Evolutionary conservation across 2,113 vertebrate species (phyloP), one percentile per base, ranked within the genome.

Genomic region (Malurus melanocephalus): DNA sequence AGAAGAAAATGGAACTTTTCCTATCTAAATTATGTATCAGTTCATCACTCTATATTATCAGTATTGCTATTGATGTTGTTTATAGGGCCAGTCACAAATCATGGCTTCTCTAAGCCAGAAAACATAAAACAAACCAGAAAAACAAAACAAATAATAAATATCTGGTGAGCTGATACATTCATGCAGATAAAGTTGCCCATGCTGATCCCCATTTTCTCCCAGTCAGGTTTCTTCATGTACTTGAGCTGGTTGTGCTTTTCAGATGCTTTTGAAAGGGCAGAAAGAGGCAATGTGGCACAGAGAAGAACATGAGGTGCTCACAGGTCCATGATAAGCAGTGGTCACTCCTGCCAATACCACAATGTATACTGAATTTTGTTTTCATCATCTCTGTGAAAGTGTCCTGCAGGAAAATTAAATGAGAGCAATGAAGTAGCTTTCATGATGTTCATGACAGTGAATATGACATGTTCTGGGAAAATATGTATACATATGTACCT

Each of bases 331-430:
- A 46, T 23, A 67, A 51, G 16, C 35, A 80, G 52, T 1, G 0
- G 17, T 57, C 24, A 17, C 14, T 23, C 23, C 20, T 0, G 1
- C 10, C 33, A 55, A 28, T 19, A 46, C 4, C n/a, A 28, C 6
- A 60, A 15, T 2, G 2, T 16, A 35, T 16, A 12, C 7, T 52
- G 30, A 33, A 7, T 24, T 62, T 83, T 52, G 1, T 26, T 52
- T 20, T 32, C 3, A 4, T 2, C 24, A 48, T 69, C 30, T 48
- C 30, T 78, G 42, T 13, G 57, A 69, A 73, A 49, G 5, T 18
- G 16, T 57, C 16, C 10, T 23, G 7, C 7, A 61, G 17, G 38
- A 64, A 20, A 76, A 55, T 2, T 73, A 16, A 86, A 76, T 21
- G 30, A 35, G 33, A 51, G 23, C 3, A 64, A 14, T 60, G 11